Evolutionary conservation across 2,113 vertebrate species (phyloP), one percentile per base, ranked within the genome.

Genomic region (Proteles cristata): DNA sequence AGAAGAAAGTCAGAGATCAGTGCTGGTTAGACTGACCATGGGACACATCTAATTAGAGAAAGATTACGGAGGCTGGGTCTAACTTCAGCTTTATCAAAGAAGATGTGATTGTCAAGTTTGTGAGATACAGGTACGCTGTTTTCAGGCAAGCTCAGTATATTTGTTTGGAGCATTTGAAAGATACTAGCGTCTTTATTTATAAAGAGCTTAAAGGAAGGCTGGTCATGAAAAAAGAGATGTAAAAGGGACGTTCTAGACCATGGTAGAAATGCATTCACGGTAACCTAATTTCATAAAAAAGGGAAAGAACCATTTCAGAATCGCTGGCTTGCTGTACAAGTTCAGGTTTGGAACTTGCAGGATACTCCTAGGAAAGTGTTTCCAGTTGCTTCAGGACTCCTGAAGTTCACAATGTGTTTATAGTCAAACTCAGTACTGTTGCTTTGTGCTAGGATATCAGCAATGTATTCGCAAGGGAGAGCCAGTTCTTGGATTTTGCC

Each of bases 381-480:
- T 80, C 28, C 45, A 79, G 1, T 89, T 68, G 83, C 76, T 74
- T 83, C 45, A 31, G 53, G 85, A 73, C 50, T 58, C 14, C 43
- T 76, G 33, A 53, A 28, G 16, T 90, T 92, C 55, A 71, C 16
- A 31, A 1, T 45, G 28, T 25, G 11, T 93, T 95, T 90, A 43
- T 11, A 73, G 39, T 45, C 73, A 26, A 93, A 66, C 90, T 94
- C 65, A 83, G 25, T 16, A n/a, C 50, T 83, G 48, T 95, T 82
- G 15, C n/a, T 73, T 2, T 21, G 28, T 7, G 21, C 77, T 90
- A 81, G 68, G 58, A 65, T 79, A 79, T 50, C 26, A 43, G 76
- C 55, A 92, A 4, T 66, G 14, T 21, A 83, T 92, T 97, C 95
- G 50, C 89, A 85, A 85, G 45, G 33, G 21, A 74, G 50, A 71